These are phyloP conservation scores for Aphidius gifuensis DNA, from an alignment of 1,140 invertebrate genomes.

Conservation along the genomic window DNA sequence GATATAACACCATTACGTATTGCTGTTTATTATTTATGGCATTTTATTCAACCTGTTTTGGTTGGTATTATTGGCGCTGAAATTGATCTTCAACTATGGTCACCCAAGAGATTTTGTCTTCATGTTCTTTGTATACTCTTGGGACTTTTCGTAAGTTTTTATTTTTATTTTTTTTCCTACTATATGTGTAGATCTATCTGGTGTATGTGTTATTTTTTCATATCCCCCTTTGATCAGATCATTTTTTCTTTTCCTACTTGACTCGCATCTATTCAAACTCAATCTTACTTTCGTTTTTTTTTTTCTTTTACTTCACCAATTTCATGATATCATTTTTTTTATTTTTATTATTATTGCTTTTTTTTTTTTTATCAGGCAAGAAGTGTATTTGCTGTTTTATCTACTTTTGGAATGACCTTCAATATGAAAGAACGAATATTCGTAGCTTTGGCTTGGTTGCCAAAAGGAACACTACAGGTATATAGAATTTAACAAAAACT, in stretches of 20 bases:
- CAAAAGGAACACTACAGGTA: slow-evolving; percentile 50
- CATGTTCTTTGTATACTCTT: slow-evolving; percentile 35
- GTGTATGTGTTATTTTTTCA: too few species aligned
- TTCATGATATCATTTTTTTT: neutral
- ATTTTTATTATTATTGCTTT: slow-evolving; percentile 17
- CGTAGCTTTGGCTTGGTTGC: slow-evolving; percentile 42
- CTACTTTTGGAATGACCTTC: slow-evolving; percentile 33
- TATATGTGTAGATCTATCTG: slow-evolving; percentile 11
- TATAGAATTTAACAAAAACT: neutral
- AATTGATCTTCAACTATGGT: slow-evolving; percentile 41
- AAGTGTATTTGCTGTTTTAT: slow-evolving; percentile 28
- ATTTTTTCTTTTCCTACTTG: slow-evolving; percentile 1
- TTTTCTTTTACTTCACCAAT: neutral
- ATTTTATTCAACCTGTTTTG: slow-evolving; percentile 46
- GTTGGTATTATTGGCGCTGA: slow-evolving; percentile 47
- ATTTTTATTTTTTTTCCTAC: slow-evolving; percentile 20
- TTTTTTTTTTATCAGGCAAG: slow-evolving; percentile 35
- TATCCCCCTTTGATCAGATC: neutral
- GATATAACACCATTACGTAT: slow-evolving; percentile 38
- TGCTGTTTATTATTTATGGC: slow-evolving; percentile 38
- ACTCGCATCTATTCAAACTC: neutral
- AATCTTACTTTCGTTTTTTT: too few species aligned
- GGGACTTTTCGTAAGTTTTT: slow-evolving; percentile 38
- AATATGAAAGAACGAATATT: slow-evolving; percentile 44
- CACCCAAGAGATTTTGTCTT: slow-evolving; percentile 34